Evolutionary conservation across 2,888 invertebrate species (phyloP), one percentile per base, ranked within the genome.

Genomic region (Desoria tigrina): DNA sequence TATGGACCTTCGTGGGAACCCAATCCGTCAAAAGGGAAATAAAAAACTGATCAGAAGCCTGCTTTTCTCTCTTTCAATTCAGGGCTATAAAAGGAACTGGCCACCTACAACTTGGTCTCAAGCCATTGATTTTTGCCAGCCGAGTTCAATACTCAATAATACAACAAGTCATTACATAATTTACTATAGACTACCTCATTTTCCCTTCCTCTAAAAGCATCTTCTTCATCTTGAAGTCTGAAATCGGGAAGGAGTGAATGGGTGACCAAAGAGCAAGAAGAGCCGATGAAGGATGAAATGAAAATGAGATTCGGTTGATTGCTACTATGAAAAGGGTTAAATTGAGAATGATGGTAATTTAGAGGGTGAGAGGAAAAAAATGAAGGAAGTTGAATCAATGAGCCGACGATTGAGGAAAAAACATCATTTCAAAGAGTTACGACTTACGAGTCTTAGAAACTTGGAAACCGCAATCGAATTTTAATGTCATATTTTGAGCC

Each of bases 1-100:
- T 68, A 64, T 60, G 65, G 58, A 63, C 64, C 68, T 60, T 60
- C 68, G 68, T 68, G 68, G 68, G 68, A 68, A 68, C 60, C 60
- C 63, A 63, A 62, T 60, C 68, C 57, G 65, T 32, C 4, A 32
- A 32, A 32, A 32, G 32, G 32, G 28, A 11, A 28, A 27, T 24
- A 55, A 55, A 55, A 55, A 55, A 55, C n/a, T 28, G 27, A 23
- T 51, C 27, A 16, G 51, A 45, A 32, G 32, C 21, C 45, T 9
- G 45, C 45, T 6, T 6, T 9, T 16, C 45, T 45, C 21, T 4
- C 16, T 9, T 45, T 45, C 4, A 21, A 16, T 45, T 6, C 45
- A 21, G 18, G 21, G 4, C n/a, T 16, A 9, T 11, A 9, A 39
- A 16, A 45, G 16, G 45, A 45, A 16, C 21, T 45, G 45, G 45